Evolutionary conservation across 2,888 invertebrate genomes (phyloP).

Genomic region (Tenthredo mesomela): DNA sequence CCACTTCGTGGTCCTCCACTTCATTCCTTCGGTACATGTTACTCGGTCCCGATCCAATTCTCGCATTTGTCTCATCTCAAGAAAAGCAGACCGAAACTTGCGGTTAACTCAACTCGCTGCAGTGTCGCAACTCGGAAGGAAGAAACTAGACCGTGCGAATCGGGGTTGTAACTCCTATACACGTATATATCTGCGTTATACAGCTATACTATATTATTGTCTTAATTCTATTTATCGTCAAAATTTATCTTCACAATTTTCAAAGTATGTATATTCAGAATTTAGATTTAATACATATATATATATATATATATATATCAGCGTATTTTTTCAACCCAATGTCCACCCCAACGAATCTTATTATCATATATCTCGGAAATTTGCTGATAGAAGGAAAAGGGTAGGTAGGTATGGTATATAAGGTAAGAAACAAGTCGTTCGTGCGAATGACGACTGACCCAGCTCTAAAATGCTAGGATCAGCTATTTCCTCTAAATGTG

Average conservation of each 20-base stretch:
- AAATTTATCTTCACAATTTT: too few species aligned
- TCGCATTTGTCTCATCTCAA: slow-evolving; percentile 7
- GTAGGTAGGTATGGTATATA: background rate
- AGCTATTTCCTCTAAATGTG: slow-evolving; percentile 35
- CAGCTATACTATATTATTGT: too few species aligned
- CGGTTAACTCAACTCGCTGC: background rate
- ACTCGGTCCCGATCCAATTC: background rate
- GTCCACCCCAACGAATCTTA: background rate
- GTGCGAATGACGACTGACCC: slow-evolving; percentile 28
- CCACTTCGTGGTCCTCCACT: background rate
- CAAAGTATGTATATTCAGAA: too few species aligned
- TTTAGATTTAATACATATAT: too few species aligned
- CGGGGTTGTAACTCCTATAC: background rate
- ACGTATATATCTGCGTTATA: background rate
- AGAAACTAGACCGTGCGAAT: background rate
- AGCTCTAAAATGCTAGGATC: slow-evolving; percentile 41
- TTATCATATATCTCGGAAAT: background rate
- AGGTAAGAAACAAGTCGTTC: slow-evolving; percentile 31
- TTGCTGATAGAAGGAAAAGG: background rate
- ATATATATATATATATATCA: too few species aligned
- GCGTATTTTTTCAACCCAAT: background rate
- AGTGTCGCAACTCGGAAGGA: background rate
- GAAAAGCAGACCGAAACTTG: background rate
- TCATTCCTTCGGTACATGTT: background rate
- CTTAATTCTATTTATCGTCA: background rate